phyloP scores from a whole-genome alignment of 2,797 vertebrate genomes.

The Sebastes itinus region DNA sequence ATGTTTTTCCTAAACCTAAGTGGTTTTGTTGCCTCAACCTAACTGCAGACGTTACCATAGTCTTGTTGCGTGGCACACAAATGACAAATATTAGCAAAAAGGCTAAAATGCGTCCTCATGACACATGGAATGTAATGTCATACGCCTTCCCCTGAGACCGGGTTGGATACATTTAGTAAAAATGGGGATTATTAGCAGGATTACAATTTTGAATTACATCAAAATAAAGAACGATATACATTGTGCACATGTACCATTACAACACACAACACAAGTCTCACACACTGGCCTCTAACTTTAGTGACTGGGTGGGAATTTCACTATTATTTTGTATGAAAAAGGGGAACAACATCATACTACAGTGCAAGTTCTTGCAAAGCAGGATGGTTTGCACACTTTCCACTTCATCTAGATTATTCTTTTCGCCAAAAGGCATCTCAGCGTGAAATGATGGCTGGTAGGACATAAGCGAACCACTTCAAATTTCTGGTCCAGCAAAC shows the following conservation, averaged over 20 bases:
- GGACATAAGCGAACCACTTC: not conserved
- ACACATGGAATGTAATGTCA: no score
- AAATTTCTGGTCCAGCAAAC: not conserved
- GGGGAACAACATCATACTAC: not conserved
- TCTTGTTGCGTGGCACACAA: no score
- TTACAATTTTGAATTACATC: no score
- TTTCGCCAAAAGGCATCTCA: not conserved
- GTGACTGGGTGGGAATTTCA: not conserved
- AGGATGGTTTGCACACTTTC: not conserved
- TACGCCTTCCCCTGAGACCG: no score
- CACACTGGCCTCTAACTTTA: not conserved
- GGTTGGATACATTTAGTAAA: no score
- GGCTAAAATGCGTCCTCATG: no score
- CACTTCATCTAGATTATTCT: not conserved
- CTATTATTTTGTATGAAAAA: not conserved
- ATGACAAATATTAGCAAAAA: no score
- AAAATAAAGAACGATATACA: not conserved
- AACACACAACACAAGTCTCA: not conserved
- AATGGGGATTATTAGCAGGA: no score
- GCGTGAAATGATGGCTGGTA: not conserved
- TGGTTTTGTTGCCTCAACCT: no score
- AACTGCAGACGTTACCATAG: no score
- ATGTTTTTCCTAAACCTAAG: no score
- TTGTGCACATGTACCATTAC: not conserved
- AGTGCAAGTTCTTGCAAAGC: not conserved